phyloP scores from a whole-genome alignment of 2,888 invertebrate species.

The Anaspis maculata region DNA sequence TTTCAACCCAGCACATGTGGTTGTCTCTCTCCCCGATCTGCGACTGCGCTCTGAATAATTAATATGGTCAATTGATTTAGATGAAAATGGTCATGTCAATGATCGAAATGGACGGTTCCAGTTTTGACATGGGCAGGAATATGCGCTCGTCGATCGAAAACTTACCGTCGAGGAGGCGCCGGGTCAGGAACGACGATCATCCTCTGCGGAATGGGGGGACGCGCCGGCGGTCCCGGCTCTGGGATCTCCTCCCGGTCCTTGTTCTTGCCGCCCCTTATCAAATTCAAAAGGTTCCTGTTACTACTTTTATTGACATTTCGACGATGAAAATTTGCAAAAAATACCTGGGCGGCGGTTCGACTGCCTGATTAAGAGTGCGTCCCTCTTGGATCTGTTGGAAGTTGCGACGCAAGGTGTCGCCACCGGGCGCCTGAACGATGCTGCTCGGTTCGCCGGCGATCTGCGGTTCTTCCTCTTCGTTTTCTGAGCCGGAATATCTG shows the following conservation, averaged over 20 bases:
- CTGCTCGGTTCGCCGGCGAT: constrained; percentile 92
- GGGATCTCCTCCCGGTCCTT: constrained; percentile 56
- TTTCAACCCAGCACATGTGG: no score
- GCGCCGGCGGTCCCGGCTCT: constrained; percentile 81
- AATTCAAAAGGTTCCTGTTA: not conserved
- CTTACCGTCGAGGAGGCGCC: constrained; percentile 53
- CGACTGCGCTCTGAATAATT: no score
- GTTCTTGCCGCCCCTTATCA: constrained; percentile 32
- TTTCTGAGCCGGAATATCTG: constrained; percentile 97
- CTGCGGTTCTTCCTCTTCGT: constrained; percentile 90
- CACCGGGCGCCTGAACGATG: constrained; percentile 83
- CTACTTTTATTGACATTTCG: not conserved
- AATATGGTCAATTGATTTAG: no score
- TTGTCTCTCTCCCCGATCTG: no score
- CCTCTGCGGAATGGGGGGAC: constrained; percentile 80
- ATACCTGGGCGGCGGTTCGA: constrained; percentile 49
- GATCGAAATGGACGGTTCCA: no score
- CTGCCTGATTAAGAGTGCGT: constrained; percentile 51
- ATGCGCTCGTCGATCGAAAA: no score
- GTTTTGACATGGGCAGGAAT: no score
- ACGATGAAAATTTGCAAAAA: constrained; percentile 2
- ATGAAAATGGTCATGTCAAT: no score
- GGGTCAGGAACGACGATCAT: constrained; percentile 88
- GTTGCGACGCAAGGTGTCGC: constrained; percentile 92
- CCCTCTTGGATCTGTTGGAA: constrained; percentile 96